Evolutionary conservation across 1,140 invertebrate species (phyloP).

Genomic region (Dinoponera quadriceps): DNA sequence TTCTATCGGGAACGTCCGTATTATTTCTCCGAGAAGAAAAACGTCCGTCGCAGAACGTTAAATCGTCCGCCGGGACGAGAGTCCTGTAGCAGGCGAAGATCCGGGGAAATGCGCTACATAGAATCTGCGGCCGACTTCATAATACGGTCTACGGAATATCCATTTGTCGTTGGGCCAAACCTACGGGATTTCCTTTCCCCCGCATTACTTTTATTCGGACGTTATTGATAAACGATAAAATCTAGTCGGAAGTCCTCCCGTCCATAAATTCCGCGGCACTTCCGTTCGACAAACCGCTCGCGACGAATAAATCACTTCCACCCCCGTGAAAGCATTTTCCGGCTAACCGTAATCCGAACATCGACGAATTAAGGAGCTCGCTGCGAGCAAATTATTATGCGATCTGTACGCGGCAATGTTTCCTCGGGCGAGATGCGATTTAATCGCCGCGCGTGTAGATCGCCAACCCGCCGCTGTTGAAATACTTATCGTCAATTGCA

Average conservation of each 20-base stretch:
- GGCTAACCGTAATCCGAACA: constrained; percentile 69
- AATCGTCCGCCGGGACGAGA: constrained; percentile 59
- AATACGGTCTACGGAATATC: constrained; percentile 75
- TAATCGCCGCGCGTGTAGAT: constrained; percentile 40
- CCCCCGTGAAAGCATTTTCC: constrained; percentile 63
- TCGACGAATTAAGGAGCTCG: constrained; percentile 69
- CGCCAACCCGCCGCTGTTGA: constrained; percentile 2
- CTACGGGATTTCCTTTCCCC: constrained; percentile 58
- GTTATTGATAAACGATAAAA: constrained; percentile 83
- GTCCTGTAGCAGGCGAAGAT: neutral
- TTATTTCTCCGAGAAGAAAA: constrained; percentile 53
- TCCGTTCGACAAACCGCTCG: constrained; percentile 82
- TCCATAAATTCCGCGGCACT: constrained; percentile 78
- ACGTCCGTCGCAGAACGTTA: constrained; percentile 54
- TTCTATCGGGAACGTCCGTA: constrained; percentile 33
- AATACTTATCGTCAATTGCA: constrained; percentile 29
- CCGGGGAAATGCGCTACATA: constrained; percentile 59
- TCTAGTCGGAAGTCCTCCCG: constrained; percentile 75
- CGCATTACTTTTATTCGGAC: constrained; percentile 74
- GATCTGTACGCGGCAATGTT: constrained; percentile 45
- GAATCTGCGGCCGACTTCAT: constrained; percentile 67
- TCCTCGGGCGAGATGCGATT: constrained; percentile 38
- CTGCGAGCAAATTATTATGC: constrained; percentile 61
- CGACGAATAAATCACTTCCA: constrained; percentile 78
- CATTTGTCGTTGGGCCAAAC: constrained; percentile 71